phyloP scores from a whole-genome alignment of 2,797 vertebrate genomes.

The Sebastes taczanowskii region DNA sequence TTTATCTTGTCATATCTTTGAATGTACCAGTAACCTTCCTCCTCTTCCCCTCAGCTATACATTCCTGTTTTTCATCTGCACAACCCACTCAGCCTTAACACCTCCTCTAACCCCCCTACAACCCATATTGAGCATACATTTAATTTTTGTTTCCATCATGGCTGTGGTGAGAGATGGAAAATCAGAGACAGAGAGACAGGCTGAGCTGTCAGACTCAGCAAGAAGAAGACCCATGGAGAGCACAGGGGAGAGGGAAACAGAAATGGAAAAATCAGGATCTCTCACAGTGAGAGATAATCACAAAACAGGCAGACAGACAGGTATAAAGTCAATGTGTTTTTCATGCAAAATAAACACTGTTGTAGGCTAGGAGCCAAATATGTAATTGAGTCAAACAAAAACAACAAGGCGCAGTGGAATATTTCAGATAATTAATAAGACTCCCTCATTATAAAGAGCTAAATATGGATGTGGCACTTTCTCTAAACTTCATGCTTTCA shows the following conservation, averaged over 20 bases:
- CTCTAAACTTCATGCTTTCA: constrained; percentile 34
- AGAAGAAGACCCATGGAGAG: constrained; percentile 13
- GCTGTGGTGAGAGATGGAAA: constrained; percentile 32
- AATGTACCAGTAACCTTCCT: background rate
- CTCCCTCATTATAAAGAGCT: constrained; percentile 62
- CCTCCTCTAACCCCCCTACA: constrained; percentile 5
- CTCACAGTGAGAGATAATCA: constrained; percentile 33
- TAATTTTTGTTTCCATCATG: constrained; percentile 22
- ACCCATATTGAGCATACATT: constrained; percentile 30
- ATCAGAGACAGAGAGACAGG: constrained; percentile 7
- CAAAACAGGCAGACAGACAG: constrained; percentile 23
- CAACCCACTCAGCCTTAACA: background rate
- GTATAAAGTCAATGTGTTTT: constrained; percentile 19
- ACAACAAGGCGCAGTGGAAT: constrained; percentile 15
- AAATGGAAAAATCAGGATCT: constrained; percentile 29
- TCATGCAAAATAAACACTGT: constrained; percentile 3
- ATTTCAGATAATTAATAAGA: constrained; percentile 46
- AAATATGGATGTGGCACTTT: constrained; percentile 63
- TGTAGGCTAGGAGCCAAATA: constrained; percentile 24
- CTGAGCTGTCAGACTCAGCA: constrained; percentile 9
- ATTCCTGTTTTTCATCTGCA: constrained; percentile 43
- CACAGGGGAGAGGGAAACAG: background rate
- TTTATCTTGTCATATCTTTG: constrained; percentile 16
- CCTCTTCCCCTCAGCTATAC: background rate
- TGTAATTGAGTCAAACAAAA: constrained; percentile 53